Evolutionary conservation across 2,797 vertebrate species (phyloP), one percentile per base, ranked within the genome.

Genomic region (Neopelma chrysocephalum): DNA sequence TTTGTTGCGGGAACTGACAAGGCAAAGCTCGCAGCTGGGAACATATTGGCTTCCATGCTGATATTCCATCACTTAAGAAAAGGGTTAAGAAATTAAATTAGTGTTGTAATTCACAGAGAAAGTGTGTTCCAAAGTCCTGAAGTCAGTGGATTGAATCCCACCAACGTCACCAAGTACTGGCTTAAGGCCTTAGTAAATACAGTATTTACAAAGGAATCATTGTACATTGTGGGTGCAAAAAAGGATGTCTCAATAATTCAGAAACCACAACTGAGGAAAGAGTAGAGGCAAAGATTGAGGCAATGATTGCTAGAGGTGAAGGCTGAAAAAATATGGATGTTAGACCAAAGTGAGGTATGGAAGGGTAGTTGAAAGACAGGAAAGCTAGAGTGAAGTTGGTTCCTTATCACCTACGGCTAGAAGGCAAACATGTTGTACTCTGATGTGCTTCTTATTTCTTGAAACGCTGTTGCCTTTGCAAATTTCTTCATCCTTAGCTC

Each of bases 171-270:
- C 26, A 60, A 82, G 76, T 79, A 64, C 64, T 96, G 96, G 95
- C 94, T 51, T 43, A 66, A 42, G 26, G 82, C 96, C 96, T 96
- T 84, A 42, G 47, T 89, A 96, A 97, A 96, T 84, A 96, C 6
- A 64, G 29, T 48, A 60, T 81, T 94, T 79, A 94, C 82, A 95
- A 96, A 94, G 48, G 77, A 94, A 77, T 61, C 90, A 64, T 93
- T 97, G 90, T 94, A 70, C 1, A 0, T 18, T 42, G 77, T 70
- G 82, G n/a, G 43, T 65, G 73, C 42, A 93, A 89, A 65, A 84
- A 73, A 56, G 51, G 66, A 93, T 72, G 79, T 89, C 82, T 91
- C 48, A 69, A 51, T 91, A 82, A 48, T 64, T 89, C 79, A 79
- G 82, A 82, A 96, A 90, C 85, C 73, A 84, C 82, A 89, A 7